phyloP scores from a whole-genome alignment of 2,113 vertebrate species.

The Pachycephala philippinensis region DNA sequence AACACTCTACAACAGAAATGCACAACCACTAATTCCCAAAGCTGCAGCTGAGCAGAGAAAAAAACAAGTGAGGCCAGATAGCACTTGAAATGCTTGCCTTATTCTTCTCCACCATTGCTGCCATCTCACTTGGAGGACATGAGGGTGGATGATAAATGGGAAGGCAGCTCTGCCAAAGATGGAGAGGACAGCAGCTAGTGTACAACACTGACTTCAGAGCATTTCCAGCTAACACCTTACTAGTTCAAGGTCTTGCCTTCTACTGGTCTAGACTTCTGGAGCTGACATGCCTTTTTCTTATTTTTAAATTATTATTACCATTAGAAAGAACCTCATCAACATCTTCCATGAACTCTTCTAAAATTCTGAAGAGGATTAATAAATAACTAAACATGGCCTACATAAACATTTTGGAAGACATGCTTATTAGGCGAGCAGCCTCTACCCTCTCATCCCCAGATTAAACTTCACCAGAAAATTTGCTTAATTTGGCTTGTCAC shows the following conservation, averaged over 20 bases:
- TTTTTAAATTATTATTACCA: not conserved
- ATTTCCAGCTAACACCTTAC: not conserved
- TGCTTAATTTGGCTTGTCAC: slow-evolving; percentile 8
- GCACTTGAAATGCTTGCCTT: not conserved
- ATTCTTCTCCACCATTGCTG: not conserved
- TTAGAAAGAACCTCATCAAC: not conserved
- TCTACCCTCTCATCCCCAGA: not conserved
- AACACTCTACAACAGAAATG: not conserved
- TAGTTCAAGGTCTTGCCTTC: not conserved
- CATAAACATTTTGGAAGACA: not conserved
- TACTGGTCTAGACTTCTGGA: not conserved
- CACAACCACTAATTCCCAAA: not conserved
- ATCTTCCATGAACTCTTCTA: not conserved
- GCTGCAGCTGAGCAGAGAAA: not conserved
- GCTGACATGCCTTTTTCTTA: not conserved
- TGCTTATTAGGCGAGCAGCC: not conserved
- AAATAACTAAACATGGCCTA: not conserved
- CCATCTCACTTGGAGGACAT: not conserved
- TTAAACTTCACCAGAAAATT: not conserved
- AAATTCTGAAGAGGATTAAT: not conserved
- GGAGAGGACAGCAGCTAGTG: not conserved
- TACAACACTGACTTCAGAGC: not conserved
- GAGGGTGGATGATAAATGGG: not conserved
- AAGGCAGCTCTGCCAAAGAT: not conserved
- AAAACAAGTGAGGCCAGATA: not conserved